These are phyloP conservation scores for Thalassophryne amazonica DNA, from an alignment of 2,797 vertebrate species.

Conservation along the genomic window DNA sequence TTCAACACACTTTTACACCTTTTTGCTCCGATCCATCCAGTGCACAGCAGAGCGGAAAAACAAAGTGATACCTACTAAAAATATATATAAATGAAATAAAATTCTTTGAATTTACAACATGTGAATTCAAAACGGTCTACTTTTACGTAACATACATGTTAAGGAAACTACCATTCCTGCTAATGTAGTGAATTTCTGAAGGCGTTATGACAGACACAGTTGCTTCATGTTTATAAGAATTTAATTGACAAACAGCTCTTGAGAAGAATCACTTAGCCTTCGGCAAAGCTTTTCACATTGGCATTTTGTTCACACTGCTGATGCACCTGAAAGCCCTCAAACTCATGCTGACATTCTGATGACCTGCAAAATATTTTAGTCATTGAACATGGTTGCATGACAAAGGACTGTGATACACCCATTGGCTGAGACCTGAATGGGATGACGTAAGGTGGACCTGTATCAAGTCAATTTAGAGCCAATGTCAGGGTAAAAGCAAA, in stretches of 20 bases:
- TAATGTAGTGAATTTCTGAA: background rate
- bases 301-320: background rate
- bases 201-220: background rate
- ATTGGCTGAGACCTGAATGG: background rate
- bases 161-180: background rate
- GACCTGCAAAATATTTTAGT: background rate
- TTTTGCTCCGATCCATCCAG: constrained; percentile 45
- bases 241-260: constrained; percentile 3
- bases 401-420: constrained; percentile 1
- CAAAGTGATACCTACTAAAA: no score
- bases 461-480: constrained; percentile 23
- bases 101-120: background rate
- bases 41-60: constrained; percentile 1
- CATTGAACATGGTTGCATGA: constrained; percentile 21
- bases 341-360: constrained; percentile 12
- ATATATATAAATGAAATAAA: no score
- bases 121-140: no score
- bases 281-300: constrained; percentile 2
- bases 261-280: background rate
- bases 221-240: background rate
- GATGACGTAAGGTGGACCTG: background rate
- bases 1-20: constrained; percentile 54
- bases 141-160: no score
- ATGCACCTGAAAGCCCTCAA: constrained; percentile 8
- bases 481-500: constrained; percentile 11